A percentile compares a stretch with the other conserved stretches of the same genome.
Conservation (phyloP, 2,888 invertebrate species). For the Lepidonotus clava region DNA sequence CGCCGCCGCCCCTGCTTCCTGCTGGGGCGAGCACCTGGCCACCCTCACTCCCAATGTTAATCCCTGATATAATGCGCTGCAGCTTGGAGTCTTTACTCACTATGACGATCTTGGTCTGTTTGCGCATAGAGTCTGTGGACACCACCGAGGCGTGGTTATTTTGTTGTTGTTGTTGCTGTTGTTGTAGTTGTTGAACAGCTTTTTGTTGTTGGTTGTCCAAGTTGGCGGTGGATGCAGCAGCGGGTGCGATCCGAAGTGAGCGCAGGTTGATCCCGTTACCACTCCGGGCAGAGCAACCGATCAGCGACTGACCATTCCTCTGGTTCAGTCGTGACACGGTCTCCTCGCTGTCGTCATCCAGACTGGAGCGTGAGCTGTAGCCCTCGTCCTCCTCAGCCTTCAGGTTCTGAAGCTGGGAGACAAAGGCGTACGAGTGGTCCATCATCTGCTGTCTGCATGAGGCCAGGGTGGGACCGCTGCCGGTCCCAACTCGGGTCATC, state of each 20-base stretch:
- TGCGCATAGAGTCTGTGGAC: not conserved
- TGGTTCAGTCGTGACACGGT: not conserved
- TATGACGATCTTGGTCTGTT: slow-evolving; percentile 53
- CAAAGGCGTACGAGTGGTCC: slow-evolving; percentile 57
- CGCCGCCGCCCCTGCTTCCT: not conserved
- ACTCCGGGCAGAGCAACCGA: not conserved
- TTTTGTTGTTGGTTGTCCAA: not conserved
- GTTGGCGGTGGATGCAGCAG: not conserved
- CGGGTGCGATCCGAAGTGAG: not conserved
- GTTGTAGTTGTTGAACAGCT: not conserved
- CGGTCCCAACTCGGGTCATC: not conserved
- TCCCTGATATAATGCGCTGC: slow-evolving; percentile 26
- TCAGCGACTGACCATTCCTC: not conserved
- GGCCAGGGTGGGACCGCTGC: not conserved
- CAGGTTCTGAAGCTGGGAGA: slow-evolving; percentile 50
- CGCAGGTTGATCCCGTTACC: not conserved
- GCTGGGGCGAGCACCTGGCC: not conserved
- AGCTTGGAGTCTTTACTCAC: slow-evolving; percentile 49
- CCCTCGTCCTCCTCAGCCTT: slow-evolving; percentile 66
- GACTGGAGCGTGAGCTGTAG: slow-evolving; percentile 65
- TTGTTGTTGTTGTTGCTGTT: not conserved
- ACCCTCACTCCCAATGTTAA: not conserved
- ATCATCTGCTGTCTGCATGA: slow-evolving; percentile 1
- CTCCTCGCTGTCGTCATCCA: slow-evolving; percentile 60
- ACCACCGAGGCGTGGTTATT: not conserved